These are phyloP conservation scores for Cephus spinipes DNA, from an alignment of 2,888 invertebrate genomes.

Conservation along the genomic window DNA sequence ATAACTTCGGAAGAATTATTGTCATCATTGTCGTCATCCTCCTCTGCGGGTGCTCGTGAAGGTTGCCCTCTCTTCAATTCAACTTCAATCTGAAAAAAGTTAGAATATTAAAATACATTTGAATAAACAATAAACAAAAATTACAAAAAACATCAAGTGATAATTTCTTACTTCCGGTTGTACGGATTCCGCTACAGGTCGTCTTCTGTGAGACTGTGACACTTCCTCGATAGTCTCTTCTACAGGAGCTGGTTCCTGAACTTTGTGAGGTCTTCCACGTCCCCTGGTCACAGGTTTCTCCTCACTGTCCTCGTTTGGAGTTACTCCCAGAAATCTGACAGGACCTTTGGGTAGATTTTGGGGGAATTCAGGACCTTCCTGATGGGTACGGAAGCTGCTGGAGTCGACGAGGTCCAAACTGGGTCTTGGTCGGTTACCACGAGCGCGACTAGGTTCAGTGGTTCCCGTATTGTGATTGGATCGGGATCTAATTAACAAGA, in stretches of 20 bases:
- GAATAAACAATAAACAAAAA: conserved; percentile 1
- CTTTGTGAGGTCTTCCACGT: conserved; percentile 49
- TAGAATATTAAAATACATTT: conserved; percentile 6
- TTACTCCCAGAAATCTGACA: conserved; percentile 71
- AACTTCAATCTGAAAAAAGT: conserved; percentile 35
- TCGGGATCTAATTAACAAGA: conserved; percentile 50
- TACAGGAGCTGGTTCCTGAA: conserved; percentile 52
- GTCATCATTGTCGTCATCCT: conserved; percentile 31
- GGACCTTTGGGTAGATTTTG: conserved; percentile 70
- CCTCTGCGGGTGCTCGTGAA: conserved; percentile 22
- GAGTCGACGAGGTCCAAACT: conserved; percentile 85
- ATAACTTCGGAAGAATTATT: conserved; percentile 10
- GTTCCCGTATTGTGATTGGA: conserved; percentile 62
- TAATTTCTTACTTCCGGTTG: conserved; percentile 65
- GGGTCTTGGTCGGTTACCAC: conserved; percentile 70
- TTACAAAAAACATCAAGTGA: not conserved
- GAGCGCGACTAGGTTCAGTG: conserved; percentile 56
- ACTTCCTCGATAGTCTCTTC: conserved; percentile 45
- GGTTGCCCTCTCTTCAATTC: conserved; percentile 54
- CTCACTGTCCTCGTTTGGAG: conserved; percentile 69
- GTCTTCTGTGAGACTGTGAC: conserved; percentile 61
- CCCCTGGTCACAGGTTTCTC: conserved; percentile 49
- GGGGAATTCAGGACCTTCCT: conserved; percentile 71
- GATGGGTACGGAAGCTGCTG: conserved; percentile 83
- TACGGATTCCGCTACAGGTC: conserved; percentile 61